These are phyloP conservation scores for Bombus cullumanus DNA, from an alignment of 1,140 invertebrate species.

Conservation along the genomic window DNA sequence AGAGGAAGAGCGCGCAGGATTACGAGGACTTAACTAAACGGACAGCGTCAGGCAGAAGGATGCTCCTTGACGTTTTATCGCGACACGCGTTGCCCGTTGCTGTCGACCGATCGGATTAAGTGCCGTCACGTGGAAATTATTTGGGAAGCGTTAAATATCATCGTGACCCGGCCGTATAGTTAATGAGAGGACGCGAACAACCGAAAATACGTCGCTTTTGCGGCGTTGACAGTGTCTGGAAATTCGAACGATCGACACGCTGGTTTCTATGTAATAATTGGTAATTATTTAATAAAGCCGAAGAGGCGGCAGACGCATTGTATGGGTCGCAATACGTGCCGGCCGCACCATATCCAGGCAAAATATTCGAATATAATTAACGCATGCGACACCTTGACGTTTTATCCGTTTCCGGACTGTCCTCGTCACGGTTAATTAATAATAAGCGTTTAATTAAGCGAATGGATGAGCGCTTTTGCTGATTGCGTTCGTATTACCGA, in stretches of 20 bases:
- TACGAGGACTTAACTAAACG: constrained; percentile 68
- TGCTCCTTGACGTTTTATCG: constrained; percentile 41
- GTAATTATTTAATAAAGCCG: constrained; percentile 42
- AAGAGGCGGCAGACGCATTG: constrained; percentile 11
- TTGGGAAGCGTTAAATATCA: constrained; percentile 18
- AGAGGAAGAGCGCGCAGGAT: constrained; percentile 61
- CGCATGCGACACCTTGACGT: constrained; percentile 65
- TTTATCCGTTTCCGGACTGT: constrained; percentile 63
- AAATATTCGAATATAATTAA: constrained; percentile 68
- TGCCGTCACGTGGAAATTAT: not conserved
- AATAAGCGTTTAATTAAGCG: constrained; percentile 71
- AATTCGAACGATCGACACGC: not conserved
- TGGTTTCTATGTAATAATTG: not conserved
- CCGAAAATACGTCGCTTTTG: not conserved
- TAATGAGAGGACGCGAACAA: not conserved
- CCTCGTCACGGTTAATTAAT: constrained; percentile 64
- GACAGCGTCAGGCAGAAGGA: constrained; percentile 53
- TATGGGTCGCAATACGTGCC: not conserved
- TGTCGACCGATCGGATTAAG: constrained; percentile 35
- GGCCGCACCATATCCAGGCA: constrained; percentile 29
- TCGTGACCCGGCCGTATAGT: too few species aligned
- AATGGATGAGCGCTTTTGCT: constrained; percentile 65
- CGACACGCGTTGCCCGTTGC: not conserved
- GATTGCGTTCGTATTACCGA: constrained; percentile 54
- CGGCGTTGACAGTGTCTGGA: not conserved